A percentile compares a stretch with the other conserved stretches of the same genome.
Evolutionary conservation across 2,888 invertebrate species (phyloP).

Genomic region (Sphinx pinastri): DNA sequence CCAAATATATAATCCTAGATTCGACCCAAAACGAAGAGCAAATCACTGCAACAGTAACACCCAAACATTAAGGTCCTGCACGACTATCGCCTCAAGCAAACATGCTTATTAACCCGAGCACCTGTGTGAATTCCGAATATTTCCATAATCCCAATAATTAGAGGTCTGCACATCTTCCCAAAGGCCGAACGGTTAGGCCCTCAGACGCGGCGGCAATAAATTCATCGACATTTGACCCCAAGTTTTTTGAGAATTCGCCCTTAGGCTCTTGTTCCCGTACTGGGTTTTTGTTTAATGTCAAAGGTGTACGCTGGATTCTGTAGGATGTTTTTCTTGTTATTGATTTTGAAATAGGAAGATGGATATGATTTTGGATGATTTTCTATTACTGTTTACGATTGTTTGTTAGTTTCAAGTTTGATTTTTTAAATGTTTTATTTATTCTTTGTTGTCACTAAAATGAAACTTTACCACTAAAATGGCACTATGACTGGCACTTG

Average conservation of each 20-base stretch:
- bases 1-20: conserved; percentile 59
- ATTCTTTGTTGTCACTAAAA: no score
- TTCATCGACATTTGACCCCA: conserved; percentile 83
- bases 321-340: neutral
- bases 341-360: no score
- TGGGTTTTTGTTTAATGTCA: conserved; percentile 42
- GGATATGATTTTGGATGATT: no score
- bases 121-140: conserved; percentile 77
- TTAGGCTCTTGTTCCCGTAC: conserved; percentile 59
- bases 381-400: no score
- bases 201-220: conserved; percentile 81
- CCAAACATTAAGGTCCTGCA: conserved; percentile 77
- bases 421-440: no score
- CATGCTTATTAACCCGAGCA: conserved; percentile 80
- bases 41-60: conserved; percentile 75
- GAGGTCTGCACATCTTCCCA: conserved; percentile 82
- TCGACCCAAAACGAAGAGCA: conserved; percentile 63
- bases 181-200: conserved; percentile 75
- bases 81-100: conserved; percentile 78
- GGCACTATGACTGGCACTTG: no score
- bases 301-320: neutral
- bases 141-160: conserved; percentile 83
- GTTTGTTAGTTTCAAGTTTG: no score
- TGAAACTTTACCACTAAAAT: no score
- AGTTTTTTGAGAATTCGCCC: conserved; percentile 79